Evolutionary conservation across 2,797 vertebrate species (phyloP).

Genomic region (Tadarida brasiliensis): DNA sequence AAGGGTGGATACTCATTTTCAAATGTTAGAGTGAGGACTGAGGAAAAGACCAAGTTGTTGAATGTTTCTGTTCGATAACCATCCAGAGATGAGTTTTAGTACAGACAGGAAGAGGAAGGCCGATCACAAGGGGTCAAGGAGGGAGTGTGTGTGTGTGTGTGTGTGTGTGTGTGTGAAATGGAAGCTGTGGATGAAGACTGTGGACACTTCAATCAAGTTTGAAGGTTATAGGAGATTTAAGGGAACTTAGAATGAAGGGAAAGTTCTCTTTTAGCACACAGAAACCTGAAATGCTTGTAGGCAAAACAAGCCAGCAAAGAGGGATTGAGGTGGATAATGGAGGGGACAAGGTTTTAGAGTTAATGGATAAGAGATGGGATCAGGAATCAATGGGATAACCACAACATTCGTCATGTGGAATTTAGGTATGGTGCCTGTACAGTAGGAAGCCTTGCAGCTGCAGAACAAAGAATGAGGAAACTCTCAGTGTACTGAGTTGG

Average conservation of each 20-base stretch:
- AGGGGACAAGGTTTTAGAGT: slow-evolving; percentile 20
- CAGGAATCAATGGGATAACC: neutral
- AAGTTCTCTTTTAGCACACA: neutral
- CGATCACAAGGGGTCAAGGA: neutral
- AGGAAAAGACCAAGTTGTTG: neutral
- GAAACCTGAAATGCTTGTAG: neutral
- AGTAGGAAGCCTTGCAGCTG: neutral
- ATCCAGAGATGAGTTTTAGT: neutral
- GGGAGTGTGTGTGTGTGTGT: neutral
- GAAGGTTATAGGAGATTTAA: neutral
- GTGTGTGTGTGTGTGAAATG: neutral
- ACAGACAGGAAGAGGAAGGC: neutral
- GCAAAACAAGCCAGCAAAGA: neutral
- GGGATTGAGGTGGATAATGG: neutral
- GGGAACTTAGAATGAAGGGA: neutral
- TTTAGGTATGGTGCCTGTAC: neutral
- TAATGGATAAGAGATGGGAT: neutral
- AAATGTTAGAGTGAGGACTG: neutral
- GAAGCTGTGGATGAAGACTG: neutral
- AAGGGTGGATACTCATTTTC: neutral
- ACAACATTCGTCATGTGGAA: neutral
- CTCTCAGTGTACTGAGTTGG: neutral
- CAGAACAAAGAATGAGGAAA: neutral
- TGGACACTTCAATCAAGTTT: neutral
- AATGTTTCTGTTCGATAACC: neutral